Evolutionary conservation across 2,888 invertebrate genomes (phyloP), one percentile per base, ranked within the genome.

Genomic region (Pollenia griseotomentosa): DNA sequence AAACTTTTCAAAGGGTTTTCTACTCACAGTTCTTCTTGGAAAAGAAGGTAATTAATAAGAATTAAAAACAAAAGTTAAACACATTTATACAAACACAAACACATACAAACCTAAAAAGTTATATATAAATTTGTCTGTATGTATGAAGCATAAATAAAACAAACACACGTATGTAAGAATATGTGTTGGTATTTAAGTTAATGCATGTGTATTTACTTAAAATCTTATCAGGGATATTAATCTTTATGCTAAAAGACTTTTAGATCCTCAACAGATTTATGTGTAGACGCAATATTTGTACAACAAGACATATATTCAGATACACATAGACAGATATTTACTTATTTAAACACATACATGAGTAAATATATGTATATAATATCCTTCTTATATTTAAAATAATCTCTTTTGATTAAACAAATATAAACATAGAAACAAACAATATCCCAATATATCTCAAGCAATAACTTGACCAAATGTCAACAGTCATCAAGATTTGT

Each of bases 391-490:
- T 63, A 80, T 65, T 63, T 83, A 77, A 83, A 86, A 83, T 73
- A 48, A 33, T 83, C 65, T 80, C 57, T 48, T 83, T 83, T 63
- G 70, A 65, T 74, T 71, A 48, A 59, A 61, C 53, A 77, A 79
- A 79, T 77, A 77, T 73, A 55, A 77, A 71, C 51, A 77, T 23
- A 46, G 10, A 73, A 77, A 74, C 51, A 55, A 82, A 61, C 53
- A 71, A 74, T 42, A 65, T 40, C 33, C 33, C 33, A 33, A 33
- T 33, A 33, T 33, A 33, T 33, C 33, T 14, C 40, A 86, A 88
- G 87, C 89, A 88, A 88, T 88, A 88, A 88, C 87, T 88, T 86
- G 87, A 88, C 89, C 89, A 88, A 83, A 87, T 85, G 88, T 89
- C 87, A 88, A 89, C 85, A 88, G 14, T n/a, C 55, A 86, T 53